These are phyloP conservation scores for Adelges cooleyi DNA, from an alignment of 1,140 invertebrate genomes.

Conservation along the genomic window DNA sequence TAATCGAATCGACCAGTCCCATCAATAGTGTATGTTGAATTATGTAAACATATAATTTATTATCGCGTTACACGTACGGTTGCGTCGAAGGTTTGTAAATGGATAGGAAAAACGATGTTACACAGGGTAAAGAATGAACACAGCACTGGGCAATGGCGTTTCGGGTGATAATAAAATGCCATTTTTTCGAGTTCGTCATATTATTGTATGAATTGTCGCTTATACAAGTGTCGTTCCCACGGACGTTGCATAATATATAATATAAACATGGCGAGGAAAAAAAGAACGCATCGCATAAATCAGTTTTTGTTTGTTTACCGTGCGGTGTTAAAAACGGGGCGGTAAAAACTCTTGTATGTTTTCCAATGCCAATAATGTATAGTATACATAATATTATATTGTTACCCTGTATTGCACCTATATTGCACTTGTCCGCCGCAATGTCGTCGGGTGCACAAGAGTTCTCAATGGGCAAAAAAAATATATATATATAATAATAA, in stretches of 20 bases:
- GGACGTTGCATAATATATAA: background rate
- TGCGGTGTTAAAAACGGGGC: background rate
- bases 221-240: slow-evolving; percentile 1
- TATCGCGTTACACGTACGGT: no score
- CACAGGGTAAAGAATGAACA: no score
- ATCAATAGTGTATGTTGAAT: no score
- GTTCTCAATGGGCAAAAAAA: background rate
- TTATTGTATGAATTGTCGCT: no score
- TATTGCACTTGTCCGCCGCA: background rate
- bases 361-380: background rate
- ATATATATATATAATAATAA: no score
- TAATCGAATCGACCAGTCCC: no score
- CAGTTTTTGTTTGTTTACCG: slow-evolving; percentile 10
- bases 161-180: no score
- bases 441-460: background rate
- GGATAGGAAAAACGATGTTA: no score
- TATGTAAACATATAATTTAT: no score
- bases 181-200: no score
- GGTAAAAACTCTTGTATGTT: background rate
- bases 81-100: no score
- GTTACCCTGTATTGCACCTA: background rate
- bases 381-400: background rate
- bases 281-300: background rate
- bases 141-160: no score
- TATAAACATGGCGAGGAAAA: background rate